Base-by-base conservation (phyloP, 2,888 invertebrate species). In the Gasteruption jaculator region DNA sequence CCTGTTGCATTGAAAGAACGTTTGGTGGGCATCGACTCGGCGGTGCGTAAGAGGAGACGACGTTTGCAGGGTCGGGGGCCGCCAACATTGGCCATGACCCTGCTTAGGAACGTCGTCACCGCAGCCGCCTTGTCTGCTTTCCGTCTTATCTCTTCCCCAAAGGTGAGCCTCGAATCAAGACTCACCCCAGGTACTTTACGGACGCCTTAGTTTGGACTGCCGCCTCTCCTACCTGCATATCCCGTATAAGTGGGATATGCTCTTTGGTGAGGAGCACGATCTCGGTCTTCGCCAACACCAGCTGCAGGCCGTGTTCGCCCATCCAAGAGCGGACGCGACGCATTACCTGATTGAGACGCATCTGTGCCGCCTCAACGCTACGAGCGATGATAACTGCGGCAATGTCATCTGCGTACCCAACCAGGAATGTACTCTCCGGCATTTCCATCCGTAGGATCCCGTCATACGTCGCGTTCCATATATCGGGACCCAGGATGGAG, bases 391-490 rank as follows among this genome's bases (percentile, higher is more conserved):
- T n/a, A n/a, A n/a, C n/a, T n/a, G n/a, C n/a, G n/a, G n/a, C n/a
- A n/a, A n/a, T n/a, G n/a, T n/a, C n/a, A n/a, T n/a, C n/a, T n/a
- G n/a, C n/a, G n/a, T n/a, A n/a, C n/a, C n/a, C n/a, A n/a, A n/a
- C n/a, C n/a, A n/a, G n/a, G n/a, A n/a, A n/a, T n/a, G n/a, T n/a
- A n/a, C n/a, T n/a, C n/a, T n/a, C n/a, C n/a, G n/a, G n/a, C n/a
- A n/a, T n/a, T n/a, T n/a, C n/a, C n/a, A n/a, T n/a, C n/a, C n/a
- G n/a, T n/a, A n/a, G n/a, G n/a, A 41, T 30, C 34, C 25, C 44
- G 31, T 50, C 41, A 25, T 53, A 50, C 4, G 37, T 26, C 14
- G 46, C 31, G 41, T 52, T 55, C 42, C 47, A 55, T 7, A 50
- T 32, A 30, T 39, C 43, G 16, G 48, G 52, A n/a, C 46, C 46